These are phyloP conservation scores for Campoletis raptor DNA, from an alignment of 2,888 invertebrate genomes.

Conservation along the genomic window DNA sequence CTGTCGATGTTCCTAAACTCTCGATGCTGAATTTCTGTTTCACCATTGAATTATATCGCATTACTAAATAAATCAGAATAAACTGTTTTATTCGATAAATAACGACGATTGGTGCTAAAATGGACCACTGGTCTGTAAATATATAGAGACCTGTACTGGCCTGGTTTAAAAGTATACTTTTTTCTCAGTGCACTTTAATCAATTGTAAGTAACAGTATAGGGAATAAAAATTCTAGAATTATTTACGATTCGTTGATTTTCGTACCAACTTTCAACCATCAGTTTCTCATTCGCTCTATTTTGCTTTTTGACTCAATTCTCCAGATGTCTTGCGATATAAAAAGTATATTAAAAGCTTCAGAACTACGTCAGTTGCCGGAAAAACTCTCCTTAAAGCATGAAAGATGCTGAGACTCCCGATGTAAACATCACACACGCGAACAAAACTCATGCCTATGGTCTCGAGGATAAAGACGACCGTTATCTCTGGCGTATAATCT, in stretches of 20 bases:
- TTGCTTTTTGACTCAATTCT: background rate
- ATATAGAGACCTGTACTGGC: too few species aligned
- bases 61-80: background rate
- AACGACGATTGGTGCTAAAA: background rate
- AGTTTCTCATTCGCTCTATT: too few species aligned
- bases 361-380: background rate
- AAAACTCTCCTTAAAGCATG: background rate
- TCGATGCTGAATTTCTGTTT: conserved; percentile 1
- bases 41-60: background rate
- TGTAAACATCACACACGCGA: background rate
- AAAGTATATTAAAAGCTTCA: background rate
- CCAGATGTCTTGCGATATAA: background rate
- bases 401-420: background rate
- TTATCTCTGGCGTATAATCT: conserved; percentile 82
- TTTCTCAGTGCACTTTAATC: too few species aligned
- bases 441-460: conserved; percentile 45
- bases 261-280: too few species aligned
- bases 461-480: conserved; percentile 74
- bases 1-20: conserved; percentile 35
- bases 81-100: background rate
- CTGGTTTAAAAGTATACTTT: too few species aligned
- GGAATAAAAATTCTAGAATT: background rate
- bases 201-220: too few species aligned
- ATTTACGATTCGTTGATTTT: background rate
- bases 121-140: background rate